Base-by-base conservation (phyloP, 2,888 invertebrate genomes). In the Papilio protenor region DNA sequence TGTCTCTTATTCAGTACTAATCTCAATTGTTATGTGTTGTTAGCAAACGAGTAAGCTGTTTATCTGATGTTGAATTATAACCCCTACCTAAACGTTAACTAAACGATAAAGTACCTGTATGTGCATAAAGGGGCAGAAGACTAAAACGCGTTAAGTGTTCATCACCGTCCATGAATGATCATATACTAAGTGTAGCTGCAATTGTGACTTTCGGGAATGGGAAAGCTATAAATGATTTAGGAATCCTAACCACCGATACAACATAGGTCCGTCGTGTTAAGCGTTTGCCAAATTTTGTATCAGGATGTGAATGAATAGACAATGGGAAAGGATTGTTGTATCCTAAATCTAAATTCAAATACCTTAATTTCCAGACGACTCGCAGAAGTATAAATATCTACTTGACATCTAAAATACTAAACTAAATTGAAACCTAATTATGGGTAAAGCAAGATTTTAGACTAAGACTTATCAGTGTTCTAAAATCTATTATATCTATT, bases 1-100 rank as follows among this genome's bases (percentile, higher is more conserved):
- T 33, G 83, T 83, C 79, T 80, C 80, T 79, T 66, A 77, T 70
- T 66, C 33, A 55, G 10, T 74, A 23, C 66, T 66, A 23, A 52
- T 18, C 52, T 75, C 52, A 75, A 14, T 74, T 45, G n/a, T 40
- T 45, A 66, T 40, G 33, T 10, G 2, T 11, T 16, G 45, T 11
- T 21, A 21, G 40, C 18, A 55, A 73, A 73, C 55, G n/a, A 73
- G 33, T n/a, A 57, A 73, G 16, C 8, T 18, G 55, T 73, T 45
- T 40, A 27, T 8, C 33, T 33, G 73, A 77, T 73, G 21, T 61
- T 10, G 1, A 33, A 33, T 10, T 8, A 64, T 33, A n/a, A 40
- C 40, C 40, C 12, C 33, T 66, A 33, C n/a, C 18, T 12, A 64
- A 14, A 33, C 33, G 64, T 45, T 11, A 45, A 33, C 21, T n/a